phyloP scores from a whole-genome alignment of 2,797 vertebrate genomes.

The Galagoides demidoff region DNA sequence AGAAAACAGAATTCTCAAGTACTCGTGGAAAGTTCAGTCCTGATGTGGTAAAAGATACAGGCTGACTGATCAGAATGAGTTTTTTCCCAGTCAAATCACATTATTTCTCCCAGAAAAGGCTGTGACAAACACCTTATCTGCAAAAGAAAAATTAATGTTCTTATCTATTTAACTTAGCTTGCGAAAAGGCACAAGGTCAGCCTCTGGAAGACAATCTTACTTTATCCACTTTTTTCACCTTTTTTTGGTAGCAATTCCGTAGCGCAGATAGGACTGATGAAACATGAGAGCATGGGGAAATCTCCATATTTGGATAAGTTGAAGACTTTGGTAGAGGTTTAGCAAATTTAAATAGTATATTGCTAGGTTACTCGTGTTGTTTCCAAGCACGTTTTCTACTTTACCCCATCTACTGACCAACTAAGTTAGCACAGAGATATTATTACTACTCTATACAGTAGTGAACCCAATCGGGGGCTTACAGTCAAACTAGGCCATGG shows the following conservation, averaged over 20 bases:
- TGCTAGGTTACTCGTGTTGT: neutral
- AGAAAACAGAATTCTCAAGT: slow-evolving; percentile 47
- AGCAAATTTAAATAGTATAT: neutral
- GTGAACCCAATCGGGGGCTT: neutral
- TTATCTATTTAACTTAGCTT: slow-evolving; percentile 39
- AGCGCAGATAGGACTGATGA: neutral
- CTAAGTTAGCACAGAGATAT: neutral
- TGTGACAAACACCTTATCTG: slow-evolving; percentile 43
- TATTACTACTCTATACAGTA: neutral
- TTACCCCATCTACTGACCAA: neutral
- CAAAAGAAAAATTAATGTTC: slow-evolving; percentile 56
- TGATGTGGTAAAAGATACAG: slow-evolving; percentile 54
- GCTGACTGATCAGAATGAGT: slow-evolving; percentile 30
- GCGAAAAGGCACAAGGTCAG: slow-evolving; percentile 10
- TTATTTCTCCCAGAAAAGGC: slow-evolving; percentile 50
- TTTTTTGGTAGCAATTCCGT: slow-evolving; percentile 3
- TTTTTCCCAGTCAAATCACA: slow-evolving; percentile 24
- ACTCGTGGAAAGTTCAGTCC: neutral
- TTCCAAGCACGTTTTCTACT: neutral
- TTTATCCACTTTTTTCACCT: neutral
- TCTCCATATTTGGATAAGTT: neutral
- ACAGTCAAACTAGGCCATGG: neutral
- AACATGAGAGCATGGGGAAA: neutral
- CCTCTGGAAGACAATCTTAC: neutral
- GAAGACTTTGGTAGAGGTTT: neutral